Base-by-base conservation (phyloP, 2,888 invertebrate species). In the Cyclophora punctaria region DNA sequence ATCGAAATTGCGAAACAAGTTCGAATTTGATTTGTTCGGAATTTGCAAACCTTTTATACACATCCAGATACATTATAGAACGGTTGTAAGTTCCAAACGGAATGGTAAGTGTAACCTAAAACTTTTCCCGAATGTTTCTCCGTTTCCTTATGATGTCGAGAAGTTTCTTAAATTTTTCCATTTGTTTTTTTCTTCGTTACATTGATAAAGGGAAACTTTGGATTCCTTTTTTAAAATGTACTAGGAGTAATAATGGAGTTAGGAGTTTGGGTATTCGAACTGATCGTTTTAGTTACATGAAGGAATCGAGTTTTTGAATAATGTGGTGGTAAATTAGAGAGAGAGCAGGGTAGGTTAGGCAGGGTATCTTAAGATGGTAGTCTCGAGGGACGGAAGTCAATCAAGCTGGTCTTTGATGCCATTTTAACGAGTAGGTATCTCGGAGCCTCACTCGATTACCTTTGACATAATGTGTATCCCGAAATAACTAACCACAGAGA, bases 1-100 rank as follows among this genome's bases (percentile, higher is more conserved):
- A 79, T 73, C 67, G 74, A 75, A 75, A 71, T 86, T 83, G 70
- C 68, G 76, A 78, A 85, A 83, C 73, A 64, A 65, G 62, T 63
- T 67, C 55, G 63, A 66, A 77, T 80, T 81, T 72, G 75, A 78
- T 80, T 83, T 73, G 63, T 58, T 55, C 58, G 56, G 66, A 71
- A 75, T 76, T 74, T 69, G 71, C 76, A 77, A 73, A 68, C 59
- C 64, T 64, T 64, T 59, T 73, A 72, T 72, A 72, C 71, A 70
- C 55, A 54, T 44, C 34, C 49, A 37, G 48, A 57, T 7, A 44
- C 44, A 33, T 44, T 34, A 34, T 34, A 44, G 34, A 20, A 33
- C 44, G 33, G 20, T 33, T 48, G 45, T 40, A 48, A 44, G 34
- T 48, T 41, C 46, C 45, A 58, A 49, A 53, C 55, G 60, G 52